A percentile compares a stretch with the other conserved stretches of the same genome.
Conservation (phyloP, 1,140 invertebrate genomes). For the Polypedilum pembai region DNA sequence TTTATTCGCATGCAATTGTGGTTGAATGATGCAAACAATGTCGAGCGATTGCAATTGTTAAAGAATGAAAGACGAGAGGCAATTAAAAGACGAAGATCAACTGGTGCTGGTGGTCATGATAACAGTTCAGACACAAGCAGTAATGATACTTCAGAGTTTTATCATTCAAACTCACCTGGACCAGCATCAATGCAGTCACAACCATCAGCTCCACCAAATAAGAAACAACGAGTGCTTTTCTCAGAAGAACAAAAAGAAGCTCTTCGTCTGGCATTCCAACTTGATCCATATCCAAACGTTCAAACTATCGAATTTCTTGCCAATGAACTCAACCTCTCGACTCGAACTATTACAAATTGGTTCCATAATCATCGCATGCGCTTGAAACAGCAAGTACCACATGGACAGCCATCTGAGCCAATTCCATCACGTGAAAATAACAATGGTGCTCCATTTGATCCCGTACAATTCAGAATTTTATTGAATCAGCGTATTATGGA, state of each 20-base stretch:
- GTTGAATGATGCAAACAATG: slow-evolving; percentile 89
- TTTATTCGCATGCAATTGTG: slow-evolving; percentile 98
- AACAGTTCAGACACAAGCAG: slow-evolving; percentile 79
- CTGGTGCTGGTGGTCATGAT: slow-evolving; percentile 66
- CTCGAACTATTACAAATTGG: slow-evolving; percentile 97
- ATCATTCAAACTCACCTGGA: slow-evolving; percentile 73
- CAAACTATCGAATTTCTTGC: slow-evolving; percentile 93
- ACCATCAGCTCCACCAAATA: slow-evolving; percentile 62
- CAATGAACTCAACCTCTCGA: slow-evolving; percentile 80
- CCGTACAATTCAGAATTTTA: slow-evolving; percentile 79
- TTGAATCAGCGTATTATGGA: slow-evolving; percentile 80
- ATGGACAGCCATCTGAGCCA: slow-evolving; percentile 57
- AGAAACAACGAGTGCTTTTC: slow-evolving; percentile 90
- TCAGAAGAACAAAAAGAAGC: slow-evolving; percentile 98
- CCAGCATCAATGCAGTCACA: slow-evolving; percentile 49
- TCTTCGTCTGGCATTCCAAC: slow-evolving; percentile 80
- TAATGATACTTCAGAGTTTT: slow-evolving; percentile 82
- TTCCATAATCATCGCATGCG: slow-evolving; percentile 99
- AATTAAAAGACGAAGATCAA: slow-evolving; percentile 75
- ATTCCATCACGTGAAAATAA: slow-evolving; percentile 62
- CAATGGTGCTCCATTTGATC: slow-evolving; percentile 67
- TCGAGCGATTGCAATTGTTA: slow-evolving; percentile 75
- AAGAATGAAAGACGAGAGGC: slow-evolving; percentile 86
- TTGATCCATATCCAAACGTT: slow-evolving; percentile 94
- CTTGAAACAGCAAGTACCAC: slow-evolving; percentile 81